These are phyloP conservation scores for Megathymus violae DNA, from an alignment of 1,140 invertebrate species.

Conservation along the genomic window DNA sequence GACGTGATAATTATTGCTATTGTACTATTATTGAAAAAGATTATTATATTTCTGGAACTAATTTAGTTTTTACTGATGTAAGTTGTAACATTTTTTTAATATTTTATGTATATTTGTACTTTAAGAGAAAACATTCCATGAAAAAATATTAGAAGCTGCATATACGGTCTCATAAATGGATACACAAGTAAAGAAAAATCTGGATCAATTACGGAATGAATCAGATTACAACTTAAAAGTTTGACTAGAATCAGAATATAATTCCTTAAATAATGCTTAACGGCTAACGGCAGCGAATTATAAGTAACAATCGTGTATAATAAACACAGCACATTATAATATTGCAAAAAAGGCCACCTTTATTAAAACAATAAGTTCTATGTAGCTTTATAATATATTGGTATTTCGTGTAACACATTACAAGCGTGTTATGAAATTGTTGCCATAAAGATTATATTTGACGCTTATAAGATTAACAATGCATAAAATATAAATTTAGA, in stretches of 20 bases:
- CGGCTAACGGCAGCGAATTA: conserved; percentile 48
- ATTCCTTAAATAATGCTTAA: conserved; percentile 36
- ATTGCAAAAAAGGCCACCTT: conserved; percentile 27
- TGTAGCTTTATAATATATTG: conserved; percentile 43
- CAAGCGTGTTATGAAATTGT: conserved; percentile 49
- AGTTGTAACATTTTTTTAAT: too few relatives aligned
- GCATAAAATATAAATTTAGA: conserved; percentile 47
- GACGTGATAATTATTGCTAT: too few relatives aligned
- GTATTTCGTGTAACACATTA: conserved; percentile 42
- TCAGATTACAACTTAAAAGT: conserved; percentile 38
- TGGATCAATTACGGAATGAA: conserved; percentile 43
- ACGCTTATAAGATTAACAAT: conserved; percentile 63
- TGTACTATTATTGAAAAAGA: too few relatives aligned
- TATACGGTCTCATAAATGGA: too few relatives aligned
- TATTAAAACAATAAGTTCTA: conserved; percentile 57
- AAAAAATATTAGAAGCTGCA: too few relatives aligned
- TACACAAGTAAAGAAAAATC: conserved; percentile 1
- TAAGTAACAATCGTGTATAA: conserved; percentile 20
- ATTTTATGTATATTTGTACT: too few relatives aligned
- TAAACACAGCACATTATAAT: conserved; percentile 18
- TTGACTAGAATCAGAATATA: conserved; percentile 62
- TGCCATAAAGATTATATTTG: conserved; percentile 41
- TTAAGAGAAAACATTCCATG: too few relatives aligned
- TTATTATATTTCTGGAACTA: too few relatives aligned
- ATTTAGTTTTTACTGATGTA: too few relatives aligned